phyloP scores from a whole-genome alignment of 2,888 invertebrate genomes.

The Drosophila robusta region DNA sequence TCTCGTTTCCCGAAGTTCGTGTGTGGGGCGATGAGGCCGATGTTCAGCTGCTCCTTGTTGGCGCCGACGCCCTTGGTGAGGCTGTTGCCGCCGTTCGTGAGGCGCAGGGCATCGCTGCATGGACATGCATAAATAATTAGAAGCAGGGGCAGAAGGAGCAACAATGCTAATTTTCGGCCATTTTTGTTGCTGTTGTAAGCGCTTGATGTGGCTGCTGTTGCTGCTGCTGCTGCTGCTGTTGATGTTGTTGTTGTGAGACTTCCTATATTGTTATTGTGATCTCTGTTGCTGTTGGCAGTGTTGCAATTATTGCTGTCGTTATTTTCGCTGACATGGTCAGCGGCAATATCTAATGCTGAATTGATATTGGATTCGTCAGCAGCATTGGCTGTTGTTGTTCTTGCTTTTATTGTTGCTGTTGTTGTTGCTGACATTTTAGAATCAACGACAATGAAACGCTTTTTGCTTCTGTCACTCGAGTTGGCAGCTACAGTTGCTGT shows the following conservation, averaged over 20 bases:
- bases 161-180: constrained; percentile 16
- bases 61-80: constrained; percentile 74
- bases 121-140: constrained; percentile 57
- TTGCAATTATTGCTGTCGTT: constrained; percentile 32
- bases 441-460: constrained; percentile 36
- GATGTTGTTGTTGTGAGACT: constrained; percentile 28
- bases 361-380: constrained; percentile 4
- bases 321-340: constrained; percentile 18
- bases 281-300: constrained; percentile 45
- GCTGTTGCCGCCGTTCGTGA: constrained; percentile 77
- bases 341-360: constrained; percentile 16
- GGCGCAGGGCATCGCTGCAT: constrained; percentile 62
- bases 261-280: constrained; percentile 57
- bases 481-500: constrained; percentile 36
- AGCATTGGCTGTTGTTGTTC: constrained; percentile 13
- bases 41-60: constrained; percentile 84
- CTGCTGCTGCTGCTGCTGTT: too few species aligned
- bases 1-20: constrained; percentile 87
- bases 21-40: constrained; percentile 85
- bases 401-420: constrained; percentile 19
- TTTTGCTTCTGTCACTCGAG: constrained; percentile 31
- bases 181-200: too few species aligned
- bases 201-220: constrained; percentile 7
- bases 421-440: constrained; percentile 30
- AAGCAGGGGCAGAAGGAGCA: constrained; percentile 34